Base-by-base conservation (phyloP, 2,113 vertebrate genomes). In the Hypanus sabinus region DNA sequence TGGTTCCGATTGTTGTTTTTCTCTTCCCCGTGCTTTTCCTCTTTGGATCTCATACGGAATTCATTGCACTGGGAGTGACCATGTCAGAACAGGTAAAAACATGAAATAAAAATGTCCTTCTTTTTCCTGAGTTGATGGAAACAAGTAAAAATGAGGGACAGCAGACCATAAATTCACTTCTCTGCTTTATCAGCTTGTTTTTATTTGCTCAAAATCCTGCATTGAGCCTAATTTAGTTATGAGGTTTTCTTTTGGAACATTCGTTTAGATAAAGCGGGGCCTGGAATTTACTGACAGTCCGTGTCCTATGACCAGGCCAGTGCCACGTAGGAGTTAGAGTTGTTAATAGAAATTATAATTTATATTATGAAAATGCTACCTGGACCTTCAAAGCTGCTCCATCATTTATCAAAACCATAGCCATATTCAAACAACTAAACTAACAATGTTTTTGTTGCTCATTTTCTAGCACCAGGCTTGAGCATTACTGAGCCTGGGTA, bases 21-120 rank as follows among this genome's bases (percentile, higher is more conserved):
- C 70, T 93, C 36, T 93, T 93, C 65, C 91, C 91, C 11, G 91
- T 93, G 36, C 91, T 93, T 73, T 93, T 93, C 91, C 91, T 93
- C 36, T 93, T 93, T 73, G 91, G 91, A 73, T 68, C 91, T 73
- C 91, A 93, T 46, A 93, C 71, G 73, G 91, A 93, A 93, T 70
- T 73, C 70, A 73, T 93, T 46, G 91, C 18, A 9, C 30, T 93
- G 36, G 91, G 91, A 93, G 91, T 73, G 55, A 93, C 91, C 4
- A 93, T 93, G 91, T 71, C 70, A 73, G 70, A 93, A 30, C n/a
- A 93, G 91, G 91, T 93, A 93, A 93, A 46, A 27, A 93, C 33
- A 71, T 71, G 60, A 38, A 46, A 46, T 38, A 71, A 11, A 16
- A 73, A 73, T 22, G 71, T 73, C 5, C 14, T 73, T 24, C 18